Evolutionary conservation across 2,888 invertebrate genomes (phyloP), one percentile per base, ranked within the genome.

Genomic region (Tipula confusa): DNA sequence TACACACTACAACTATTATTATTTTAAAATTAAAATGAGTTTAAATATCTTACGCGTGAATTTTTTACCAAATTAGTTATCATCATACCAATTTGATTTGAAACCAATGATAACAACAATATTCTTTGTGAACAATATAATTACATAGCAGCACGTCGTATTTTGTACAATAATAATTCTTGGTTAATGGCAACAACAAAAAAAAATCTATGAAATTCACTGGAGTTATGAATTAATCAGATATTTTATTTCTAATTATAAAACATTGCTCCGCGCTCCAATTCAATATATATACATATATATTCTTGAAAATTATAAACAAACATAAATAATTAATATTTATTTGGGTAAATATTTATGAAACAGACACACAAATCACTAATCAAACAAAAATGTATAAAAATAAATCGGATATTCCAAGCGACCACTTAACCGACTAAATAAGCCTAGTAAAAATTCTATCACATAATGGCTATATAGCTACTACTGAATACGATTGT

Each of bases 31-130:
- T 64, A 64, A 24, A 64, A 24, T 64, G 9, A 1, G 33, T n/a
- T n/a, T 24, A 18, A 64, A 64, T 24, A 64, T 64, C 64, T 64
- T 64, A 64, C 64, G 64, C 64, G 64, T 64, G 64, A 64, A 64
- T 64, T 64, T 64, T 64, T 64, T 64, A 64, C 64, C 64, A 64
- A 64, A 64, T 64, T 64, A 64, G 64, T 24, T 64, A 64, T 24
- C 64, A 64, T 64, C 64, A 1, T 24, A 64, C 64, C 64, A 13
- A 64, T 64, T 64, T 64, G 64, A 64, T 64, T 64, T 64, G 24
- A 64, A 64, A 64, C 24, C 24, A 18, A 24, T 64, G 64, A 64
- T 64, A 64, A 64, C 24, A 64, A 64, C n/a, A 24, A 43, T 11
- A 36, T 36, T 15, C 15, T 24, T 64, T 64, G 7, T 64, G 7